Evolutionary conservation across 2,888 invertebrate species (phyloP).

Genomic region (Stenodema calcarata): DNA sequence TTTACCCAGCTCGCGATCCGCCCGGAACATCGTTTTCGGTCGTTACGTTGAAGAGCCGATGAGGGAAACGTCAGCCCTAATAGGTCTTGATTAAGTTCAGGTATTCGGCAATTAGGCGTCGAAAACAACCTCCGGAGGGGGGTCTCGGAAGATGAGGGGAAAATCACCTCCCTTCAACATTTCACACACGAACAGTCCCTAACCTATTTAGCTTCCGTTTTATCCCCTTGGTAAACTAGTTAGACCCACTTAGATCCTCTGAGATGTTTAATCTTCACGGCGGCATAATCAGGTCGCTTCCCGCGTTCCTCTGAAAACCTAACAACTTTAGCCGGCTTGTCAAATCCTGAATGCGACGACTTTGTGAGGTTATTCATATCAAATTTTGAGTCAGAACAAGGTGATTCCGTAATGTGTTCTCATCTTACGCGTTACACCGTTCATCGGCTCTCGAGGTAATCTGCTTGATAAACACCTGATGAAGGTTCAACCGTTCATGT

Average conservation of each 20-base stretch:
- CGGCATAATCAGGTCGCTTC: constrained; percentile 46
- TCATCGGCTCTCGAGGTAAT: background rate
- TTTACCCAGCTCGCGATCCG: no score
- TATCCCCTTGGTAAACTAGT: constrained; percentile 48
- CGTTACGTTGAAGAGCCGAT: constrained; percentile 8
- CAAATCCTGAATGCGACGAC: constrained; percentile 16
- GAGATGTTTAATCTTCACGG: constrained; percentile 47
- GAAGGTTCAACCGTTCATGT: background rate
- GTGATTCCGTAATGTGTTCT: background rate
- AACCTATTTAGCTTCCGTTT: constrained; percentile 48
- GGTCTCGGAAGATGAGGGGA: constrained; percentile 8
- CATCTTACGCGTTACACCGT: constrained; percentile 1
- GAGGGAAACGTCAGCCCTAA: constrained; percentile 30
- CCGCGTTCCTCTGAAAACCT: background rate
- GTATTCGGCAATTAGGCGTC: constrained; percentile 45
- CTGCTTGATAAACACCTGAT: background rate
- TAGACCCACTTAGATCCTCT: constrained; percentile 41
- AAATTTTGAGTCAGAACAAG: constrained; percentile 7
- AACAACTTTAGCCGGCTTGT: constrained; percentile 27
- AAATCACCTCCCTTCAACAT: constrained; percentile 48
- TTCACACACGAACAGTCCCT: constrained; percentile 47
- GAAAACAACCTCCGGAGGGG: constrained; percentile 44
- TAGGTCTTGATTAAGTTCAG: constrained; percentile 36
- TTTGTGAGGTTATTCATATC: constrained; percentile 25
- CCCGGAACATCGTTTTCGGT: background rate